Percentiles rank a stretch among this genome's conserved stretches.
Conservation (phyloP, 2,113 vertebrate species). For the Platycercus adscitus region DNA sequence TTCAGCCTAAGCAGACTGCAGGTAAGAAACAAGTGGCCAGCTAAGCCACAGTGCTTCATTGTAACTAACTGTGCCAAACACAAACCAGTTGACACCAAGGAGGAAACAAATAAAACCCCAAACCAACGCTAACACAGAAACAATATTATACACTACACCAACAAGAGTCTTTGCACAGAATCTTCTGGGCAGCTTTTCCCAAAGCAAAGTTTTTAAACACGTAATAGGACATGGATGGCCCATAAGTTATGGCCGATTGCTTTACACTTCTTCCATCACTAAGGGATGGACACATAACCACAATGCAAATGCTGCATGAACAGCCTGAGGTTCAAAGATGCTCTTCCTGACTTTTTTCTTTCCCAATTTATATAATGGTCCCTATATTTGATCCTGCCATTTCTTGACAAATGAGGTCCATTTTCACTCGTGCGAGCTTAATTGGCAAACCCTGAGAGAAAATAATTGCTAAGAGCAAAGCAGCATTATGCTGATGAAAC, state of each 20-base stretch:
- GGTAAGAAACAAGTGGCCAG: not conserved
- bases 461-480: constrained; percentile 41
- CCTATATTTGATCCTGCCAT: constrained; percentile 19
- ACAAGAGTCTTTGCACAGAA: not conserved
- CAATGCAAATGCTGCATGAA: not conserved
- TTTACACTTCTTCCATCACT: not conserved
- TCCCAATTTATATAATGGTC: not conserved
- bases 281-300: not conserved
- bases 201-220: not conserved
- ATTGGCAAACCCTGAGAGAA: constrained; percentile 43
- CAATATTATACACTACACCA: not conserved
- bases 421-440: constrained; percentile 27
- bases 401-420: constrained; percentile 37
- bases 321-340: not conserved
- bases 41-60: not conserved
- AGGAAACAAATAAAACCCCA: not conserved
- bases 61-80: not conserved
- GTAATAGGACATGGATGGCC: not conserved
- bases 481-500: constrained; percentile 20
- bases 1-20: not conserved
- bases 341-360: not conserved
- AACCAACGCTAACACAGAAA: not conserved
- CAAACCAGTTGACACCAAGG: not conserved
- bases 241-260: not conserved
- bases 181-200: not conserved